Evolutionary conservation across 2,797 vertebrate species (phyloP), one percentile per base, ranked within the genome.

Genomic region (Meriones psammophilus): DNA sequence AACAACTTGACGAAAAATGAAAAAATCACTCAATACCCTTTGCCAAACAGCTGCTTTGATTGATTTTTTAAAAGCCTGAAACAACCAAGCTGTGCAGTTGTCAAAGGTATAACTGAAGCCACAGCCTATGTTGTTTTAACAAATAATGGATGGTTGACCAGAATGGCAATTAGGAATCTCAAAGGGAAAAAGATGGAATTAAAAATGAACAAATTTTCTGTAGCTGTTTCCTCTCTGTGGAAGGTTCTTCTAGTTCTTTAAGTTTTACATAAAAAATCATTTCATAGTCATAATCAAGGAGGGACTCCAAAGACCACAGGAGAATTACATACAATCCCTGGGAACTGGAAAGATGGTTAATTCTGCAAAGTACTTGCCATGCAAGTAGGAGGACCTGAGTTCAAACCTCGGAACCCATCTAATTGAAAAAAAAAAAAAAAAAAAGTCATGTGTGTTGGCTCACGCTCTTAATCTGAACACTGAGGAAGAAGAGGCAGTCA

Each of bases 1-100:
- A 94, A 83, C 30, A 95, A 42, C 95, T 84, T 91, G 93, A 89
- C 89, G 95, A 97, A 97, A 62, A 97, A 95, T 95, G 91, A 96
- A 89, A 97, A 93, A 94, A 92, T 90, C 79, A 96, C 62, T 96
- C 93, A 94, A 94, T 60, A 94, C 46, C 39, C 73, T 94, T 97
- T 96, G 83, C 89, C 93, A 95, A 97, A 95, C 60, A 96, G 86
- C 74, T 76, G 66, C 79, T 95, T 95, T 91, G 92, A 95, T 92
- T 94, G 94, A 94, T 96, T 93, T 85, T 94, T 95, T 84, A 89
- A 24, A 96, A 96, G 42, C 62, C n/a, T 18, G 17, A 95, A 93
- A 58, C 28, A 94, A 96, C 86, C 79, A 94, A 94, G 89, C 94
- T 94, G 88, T 92, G 79, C 86, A 91, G 62, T 94, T 94, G 94